Base-by-base conservation (phyloP, 2,113 vertebrate species). In the Tichodroma muraria region DNA sequence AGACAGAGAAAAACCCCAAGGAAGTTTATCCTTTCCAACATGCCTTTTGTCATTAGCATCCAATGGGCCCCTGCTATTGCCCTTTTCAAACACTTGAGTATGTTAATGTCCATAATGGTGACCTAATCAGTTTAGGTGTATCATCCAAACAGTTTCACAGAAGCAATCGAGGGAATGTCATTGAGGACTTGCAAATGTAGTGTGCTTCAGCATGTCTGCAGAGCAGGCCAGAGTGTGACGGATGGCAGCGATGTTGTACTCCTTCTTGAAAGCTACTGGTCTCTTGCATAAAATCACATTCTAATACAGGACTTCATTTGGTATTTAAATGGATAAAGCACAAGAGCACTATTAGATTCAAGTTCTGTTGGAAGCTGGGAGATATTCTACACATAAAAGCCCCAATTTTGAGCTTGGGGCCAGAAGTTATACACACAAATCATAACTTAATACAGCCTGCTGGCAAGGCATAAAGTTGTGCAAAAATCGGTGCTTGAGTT, bases 1-100 rank as follows among this genome's bases (percentile, higher is more conserved):
- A 18, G 3, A n/a, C 16, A 7, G 52, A 76, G 6, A 37, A 31
- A 45, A 35, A 50, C 33, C 42, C 73, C 30, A 80, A 92, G 85
- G 31, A 96, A 64, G 30, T 2, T 72, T 94, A 85, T 95, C 78
- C 78, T 95, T 94, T 95, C 94, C 89, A 91, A 94, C 66, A 81
- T 77, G 49, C 64, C 50, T 97, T 97, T 96, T 97, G 90, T 96
- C 85, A 89, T 96, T 95, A 96, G 40, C 68, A 92, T 80, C 86
- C 84, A 85, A 68, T 78, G 61, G 72, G 81, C 40, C 16, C 54
- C 64, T 80, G 64, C 44, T 93, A 87, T 68, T 93, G 79, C 56
- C 92, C 89, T 95, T 96, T 96, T 92, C 92, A 90, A 88, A 91
- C 88, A 80, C 95, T 80, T 12, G 9, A 86, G 76, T 90, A 96